Evolutionary conservation across 2,113 vertebrate genomes (phyloP), one percentile per base, ranked within the genome.

Genomic region (Clarias magur): DNA sequence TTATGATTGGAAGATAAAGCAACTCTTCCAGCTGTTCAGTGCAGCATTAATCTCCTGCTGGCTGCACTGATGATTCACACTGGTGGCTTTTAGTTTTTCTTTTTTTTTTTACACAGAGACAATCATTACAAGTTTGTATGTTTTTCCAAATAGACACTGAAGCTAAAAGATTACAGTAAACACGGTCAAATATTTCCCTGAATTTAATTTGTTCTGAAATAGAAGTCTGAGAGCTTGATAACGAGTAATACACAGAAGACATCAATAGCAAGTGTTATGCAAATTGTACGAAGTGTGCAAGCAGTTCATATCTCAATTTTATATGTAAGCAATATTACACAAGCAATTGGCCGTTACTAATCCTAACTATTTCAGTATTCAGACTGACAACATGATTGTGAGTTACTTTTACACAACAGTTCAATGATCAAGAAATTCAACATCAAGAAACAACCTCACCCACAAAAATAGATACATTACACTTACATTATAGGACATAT

Each of bases 1-100:
- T 90, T 88, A 90, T 88, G 87, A 90, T 86, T 17, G 60, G n/a
- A 84, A 84, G 89, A 88, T 88, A 88, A 88, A 84, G 73, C 86
- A 67, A 56, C 75, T 78, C 80, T 85, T 86, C 80, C 78, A 60
- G 48, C 76, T 67, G 84, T 80, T 80, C 27, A 42, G 63, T 7
- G 16, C 25, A 59, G 38, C 80, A 65, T 87, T 82, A 63, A 82
- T 81, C 86, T 82, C 67, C 80, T 21, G n/a, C 80, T 62, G 80
- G 80, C 65, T 75, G 81, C 85, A 73, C 65, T 63, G 38, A 87
- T 87, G 67, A 82, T 30, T 87, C 80, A 82, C 72, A 34, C 67
- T 63, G 38, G 38, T 3, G 3, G 21, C 12, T 16, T 79, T 79
- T 17, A 7, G 16, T 57, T 25, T 17, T 79, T 13, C 4, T 19